A percentile compares a stretch with the other conserved stretches of the same genome.
These are phyloP conservation scores for Rotaria sp. DNA, from an alignment of 2,888 invertebrate genomes.

Conservation along the genomic window DNA sequence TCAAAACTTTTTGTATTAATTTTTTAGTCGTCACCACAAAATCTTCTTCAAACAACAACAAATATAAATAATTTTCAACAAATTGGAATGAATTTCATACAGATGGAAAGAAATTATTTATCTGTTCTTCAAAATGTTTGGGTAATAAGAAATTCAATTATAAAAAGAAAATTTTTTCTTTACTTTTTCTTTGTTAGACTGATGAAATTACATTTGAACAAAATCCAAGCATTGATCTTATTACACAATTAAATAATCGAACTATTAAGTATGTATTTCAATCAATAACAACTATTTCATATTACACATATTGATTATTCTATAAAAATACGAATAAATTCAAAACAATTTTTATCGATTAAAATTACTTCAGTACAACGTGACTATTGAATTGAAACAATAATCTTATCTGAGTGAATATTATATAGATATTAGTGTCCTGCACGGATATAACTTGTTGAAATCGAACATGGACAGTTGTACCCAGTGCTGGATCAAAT, in stretches of 20 bases:
- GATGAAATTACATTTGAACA: neutral
- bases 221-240: neutral
- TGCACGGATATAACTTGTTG: too few relatives aligned
- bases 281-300: too few relatives aligned
- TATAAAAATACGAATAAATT: too few relatives aligned
- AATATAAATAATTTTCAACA: neutral
- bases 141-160: neutral
- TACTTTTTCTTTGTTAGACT: neutral
- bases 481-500: too few relatives aligned
- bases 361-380: too few relatives aligned
- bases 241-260: neutral
- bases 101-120: neutral
- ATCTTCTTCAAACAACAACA: neutral
- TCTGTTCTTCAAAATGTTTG: neutral
- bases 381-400: too few relatives aligned
- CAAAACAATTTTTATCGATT: too few relatives aligned
- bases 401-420: too few relatives aligned
- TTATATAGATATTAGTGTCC: too few relatives aligned
- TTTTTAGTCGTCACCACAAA: neutral
- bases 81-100: neutral
- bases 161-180: neutral
- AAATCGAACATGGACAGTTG: too few relatives aligned
- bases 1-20: neutral
- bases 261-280: neutral
- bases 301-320: too few relatives aligned